phyloP scores from a whole-genome alignment of 2,797 vertebrate species.

The Melanotaenia parkinsoni region DNA sequence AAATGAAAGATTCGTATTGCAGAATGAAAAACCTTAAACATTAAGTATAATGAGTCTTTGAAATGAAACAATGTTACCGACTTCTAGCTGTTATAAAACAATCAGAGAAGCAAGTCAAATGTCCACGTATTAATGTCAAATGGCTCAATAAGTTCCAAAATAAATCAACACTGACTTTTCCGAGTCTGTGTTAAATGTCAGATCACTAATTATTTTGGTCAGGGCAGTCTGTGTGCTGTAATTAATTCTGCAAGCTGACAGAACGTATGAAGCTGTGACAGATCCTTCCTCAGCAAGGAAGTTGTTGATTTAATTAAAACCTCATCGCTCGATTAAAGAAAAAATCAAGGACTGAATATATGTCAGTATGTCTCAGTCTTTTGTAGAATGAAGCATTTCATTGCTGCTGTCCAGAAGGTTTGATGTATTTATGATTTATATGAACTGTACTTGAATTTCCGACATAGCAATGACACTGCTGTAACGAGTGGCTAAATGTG shows the following conservation, averaged over 20 bases:
- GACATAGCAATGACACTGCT: neutral
- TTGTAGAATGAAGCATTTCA: neutral
- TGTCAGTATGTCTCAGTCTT: neutral
- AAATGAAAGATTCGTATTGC: neutral
- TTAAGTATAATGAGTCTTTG: neutral
- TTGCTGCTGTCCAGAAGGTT: neutral
- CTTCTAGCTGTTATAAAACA: neutral
- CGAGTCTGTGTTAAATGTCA: slow-evolving; percentile 43
- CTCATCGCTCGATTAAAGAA: neutral
- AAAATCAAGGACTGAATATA: neutral
- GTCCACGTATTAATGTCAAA: neutral
- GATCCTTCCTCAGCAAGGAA: slow-evolving; percentile 20
- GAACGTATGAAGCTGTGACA: neutral
- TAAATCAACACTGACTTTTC: slow-evolving; percentile 7
- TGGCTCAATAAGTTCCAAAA: slow-evolving; percentile 3
- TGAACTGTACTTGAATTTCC: neutral
- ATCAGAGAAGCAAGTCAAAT: neutral
- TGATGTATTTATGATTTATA: neutral
- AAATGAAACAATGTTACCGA: too few relatives aligned
- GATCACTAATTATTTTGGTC: slow-evolving; percentile 32
- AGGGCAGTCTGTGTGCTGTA: slow-evolving; percentile 14
- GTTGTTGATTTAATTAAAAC: slow-evolving; percentile 25
- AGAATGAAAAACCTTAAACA: too few relatives aligned
- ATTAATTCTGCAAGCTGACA: slow-evolving; percentile 32
- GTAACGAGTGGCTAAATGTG: slow-evolving; percentile 1